phyloP scores from a whole-genome alignment of 2,888 invertebrate species.

The Campopleginae sp. region DNA sequence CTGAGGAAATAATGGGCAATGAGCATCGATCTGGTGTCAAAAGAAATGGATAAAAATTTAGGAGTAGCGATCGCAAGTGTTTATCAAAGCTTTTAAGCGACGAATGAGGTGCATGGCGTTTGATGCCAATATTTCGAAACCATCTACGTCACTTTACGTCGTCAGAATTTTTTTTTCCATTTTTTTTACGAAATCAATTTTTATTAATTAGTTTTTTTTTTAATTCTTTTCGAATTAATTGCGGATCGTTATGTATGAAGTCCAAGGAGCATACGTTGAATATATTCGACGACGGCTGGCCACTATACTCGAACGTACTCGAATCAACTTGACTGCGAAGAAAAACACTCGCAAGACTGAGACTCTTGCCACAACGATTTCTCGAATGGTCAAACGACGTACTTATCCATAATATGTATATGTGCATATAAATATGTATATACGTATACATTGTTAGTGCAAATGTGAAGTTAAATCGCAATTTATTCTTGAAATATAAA shows the following conservation, averaged over 20 bases:
- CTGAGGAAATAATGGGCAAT: neutral
- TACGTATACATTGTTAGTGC: neutral
- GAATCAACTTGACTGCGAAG: slow-evolving; percentile 48
- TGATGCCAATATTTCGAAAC: neutral
- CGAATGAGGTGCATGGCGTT: too few species aligned
- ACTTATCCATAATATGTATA: neutral
- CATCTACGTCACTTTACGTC: neutral
- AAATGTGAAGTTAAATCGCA: slow-evolving; percentile 2
- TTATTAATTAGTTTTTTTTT: neutral
- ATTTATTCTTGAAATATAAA: slow-evolving; percentile 45
- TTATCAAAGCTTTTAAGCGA: too few species aligned
- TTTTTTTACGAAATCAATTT: neutral
- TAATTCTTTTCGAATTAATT: too few species aligned
- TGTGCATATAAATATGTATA: neutral
- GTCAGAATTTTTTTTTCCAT: neutral
- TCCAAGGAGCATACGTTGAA: neutral
- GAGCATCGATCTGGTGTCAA: neutral
- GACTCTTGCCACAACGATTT: slow-evolving; percentile 48
- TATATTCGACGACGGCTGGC: slow-evolving; percentile 56
- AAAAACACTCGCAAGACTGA: slow-evolving; percentile 52
- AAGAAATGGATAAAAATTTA: neutral
- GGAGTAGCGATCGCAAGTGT: neutral
- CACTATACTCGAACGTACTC: slow-evolving; percentile 36
- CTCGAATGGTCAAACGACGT: slow-evolving; percentile 51
- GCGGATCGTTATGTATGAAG: neutral